Evolutionary conservation across 2,888 invertebrate species (phyloP).

Genomic region (Siphonodentalium dalli): DNA sequence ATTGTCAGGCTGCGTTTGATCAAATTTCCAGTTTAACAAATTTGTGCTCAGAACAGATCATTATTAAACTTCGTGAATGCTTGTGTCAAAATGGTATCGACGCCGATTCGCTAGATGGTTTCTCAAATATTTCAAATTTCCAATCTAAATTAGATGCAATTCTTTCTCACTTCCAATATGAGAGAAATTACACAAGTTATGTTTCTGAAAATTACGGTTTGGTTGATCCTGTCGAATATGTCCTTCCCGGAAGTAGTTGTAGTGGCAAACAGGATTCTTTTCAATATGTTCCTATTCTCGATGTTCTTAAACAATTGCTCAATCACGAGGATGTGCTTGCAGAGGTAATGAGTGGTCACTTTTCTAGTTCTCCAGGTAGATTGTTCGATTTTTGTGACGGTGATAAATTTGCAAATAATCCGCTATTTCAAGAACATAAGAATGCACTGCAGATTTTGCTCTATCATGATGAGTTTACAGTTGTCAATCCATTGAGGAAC

Average conservation of each 20-base stretch:
- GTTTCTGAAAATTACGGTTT: too few relatives aligned
- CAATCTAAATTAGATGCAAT: too few relatives aligned
- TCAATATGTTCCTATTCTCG: conserved; percentile 15
- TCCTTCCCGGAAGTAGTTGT: too few relatives aligned
- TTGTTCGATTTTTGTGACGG: conserved; percentile 20
- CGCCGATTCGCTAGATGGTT: too few relatives aligned
- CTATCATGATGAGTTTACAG: conserved; percentile 20
- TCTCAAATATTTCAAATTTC: too few relatives aligned
- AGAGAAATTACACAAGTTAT: too few relatives aligned
- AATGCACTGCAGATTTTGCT: conserved; percentile 12
- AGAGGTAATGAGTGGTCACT: conserved; percentile 11
- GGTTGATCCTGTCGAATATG: conserved; percentile 11
- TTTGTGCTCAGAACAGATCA: too few relatives aligned
- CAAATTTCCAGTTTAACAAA: too few relatives aligned
- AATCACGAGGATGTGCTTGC: conserved; percentile 13
- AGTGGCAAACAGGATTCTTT: conserved; percentile 12
- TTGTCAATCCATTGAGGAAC: conserved; percentile 14
- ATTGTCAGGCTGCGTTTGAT: too few relatives aligned
- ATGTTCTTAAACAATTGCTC: background rate
- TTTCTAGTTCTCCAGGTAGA: background rate
- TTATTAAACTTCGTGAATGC: too few relatives aligned
- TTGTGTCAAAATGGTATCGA: too few relatives aligned
- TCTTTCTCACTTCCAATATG: too few relatives aligned
- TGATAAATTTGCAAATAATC: background rate
- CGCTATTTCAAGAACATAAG: conserved; percentile 2